Conservation (phyloP, 30 jellyfish, hydroid and myxozoan genomes). For the Cassiopea xamachana region DNA sequence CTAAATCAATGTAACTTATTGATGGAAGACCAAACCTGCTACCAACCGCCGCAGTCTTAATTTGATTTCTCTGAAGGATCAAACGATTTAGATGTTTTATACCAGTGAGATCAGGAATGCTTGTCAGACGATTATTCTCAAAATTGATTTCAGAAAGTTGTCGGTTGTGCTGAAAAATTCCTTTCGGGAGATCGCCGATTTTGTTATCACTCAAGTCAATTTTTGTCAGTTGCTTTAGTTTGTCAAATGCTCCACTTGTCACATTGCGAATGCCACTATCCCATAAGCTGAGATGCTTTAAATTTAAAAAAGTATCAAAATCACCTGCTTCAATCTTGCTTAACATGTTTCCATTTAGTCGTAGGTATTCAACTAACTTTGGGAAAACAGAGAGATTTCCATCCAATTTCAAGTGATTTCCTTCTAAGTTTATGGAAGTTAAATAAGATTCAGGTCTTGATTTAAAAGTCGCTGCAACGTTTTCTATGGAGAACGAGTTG, state of each 20-base stretch:
- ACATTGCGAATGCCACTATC: not conserved
- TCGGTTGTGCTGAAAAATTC: not conserved
- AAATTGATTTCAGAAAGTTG: not conserved
- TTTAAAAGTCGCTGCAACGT: not conserved
- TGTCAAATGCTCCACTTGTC: constrained; percentile 4
- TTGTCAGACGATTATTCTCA: not conserved
- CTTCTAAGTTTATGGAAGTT: not conserved
- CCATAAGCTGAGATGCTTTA: not conserved
- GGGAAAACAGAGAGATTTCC: constrained; percentile 31
- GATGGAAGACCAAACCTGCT: not conserved
- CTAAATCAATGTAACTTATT: no score
- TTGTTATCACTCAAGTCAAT: not conserved
- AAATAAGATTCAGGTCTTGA: not conserved
- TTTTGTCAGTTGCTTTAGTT: not conserved
- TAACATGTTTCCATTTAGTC: not conserved
- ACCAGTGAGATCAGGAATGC: constrained; percentile 13
- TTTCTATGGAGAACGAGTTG: not conserved
- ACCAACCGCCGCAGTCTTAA: not conserved
- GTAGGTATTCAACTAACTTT: not conserved
- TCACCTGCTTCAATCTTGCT: not conserved
- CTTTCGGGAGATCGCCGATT: not conserved
- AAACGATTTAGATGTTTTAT: not conserved
- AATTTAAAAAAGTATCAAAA: not conserved
- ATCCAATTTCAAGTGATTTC: not conserved
- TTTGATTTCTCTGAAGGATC: not conserved